Evolutionary conservation across 1,140 invertebrate genomes (phyloP), one percentile per base, ranked within the genome.

Genomic region (Drosophila tropicalis): DNA sequence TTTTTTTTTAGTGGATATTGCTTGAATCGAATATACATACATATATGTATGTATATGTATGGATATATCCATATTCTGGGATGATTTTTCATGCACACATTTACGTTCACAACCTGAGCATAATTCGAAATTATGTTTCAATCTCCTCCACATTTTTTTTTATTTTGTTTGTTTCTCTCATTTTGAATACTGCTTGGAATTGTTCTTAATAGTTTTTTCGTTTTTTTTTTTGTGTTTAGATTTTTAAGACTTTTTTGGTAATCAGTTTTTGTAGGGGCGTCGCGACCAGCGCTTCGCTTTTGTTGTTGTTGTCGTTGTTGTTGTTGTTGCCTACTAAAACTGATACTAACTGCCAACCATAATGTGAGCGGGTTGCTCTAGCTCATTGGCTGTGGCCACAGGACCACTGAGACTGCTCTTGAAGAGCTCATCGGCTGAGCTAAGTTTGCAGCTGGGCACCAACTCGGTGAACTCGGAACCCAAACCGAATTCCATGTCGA

Each of bases 371-470:
- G 90, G 91, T 70, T 91, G 80, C 72, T 91, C 91, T 56, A 92
- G 82, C 70, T 92, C 91, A 44, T 92, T 92, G 32, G 86, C 71
- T 7, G 72, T 72, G 22, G 79, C 76, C 19, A 85, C 72, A 9
- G 81, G 76, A 6, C 79, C 81, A 10, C 85, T 84, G 2, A 90
- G 62, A n/a, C 91, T 78, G 54, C 79, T 91, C 69, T 92, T 94
- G 40, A 95, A 93, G 22, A 96, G 93, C 79, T 96, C 95, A 70
- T 96, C 95, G 13, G 56, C 32, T n/a, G 95, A 94, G 15, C 94
- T 94, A 36, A 95, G 90, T 84, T 95, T 95, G 62, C 91, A 92
- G 92, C 94, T 94, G 34, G 95, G 95, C 83, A 95, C 81, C 54
- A 92, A 69, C 57, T 92, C 91, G 7, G 91, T 94, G 64, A 95